phyloP scores from a whole-genome alignment of 23 tunicate species.

The Botrylloides violaceus region DNA sequence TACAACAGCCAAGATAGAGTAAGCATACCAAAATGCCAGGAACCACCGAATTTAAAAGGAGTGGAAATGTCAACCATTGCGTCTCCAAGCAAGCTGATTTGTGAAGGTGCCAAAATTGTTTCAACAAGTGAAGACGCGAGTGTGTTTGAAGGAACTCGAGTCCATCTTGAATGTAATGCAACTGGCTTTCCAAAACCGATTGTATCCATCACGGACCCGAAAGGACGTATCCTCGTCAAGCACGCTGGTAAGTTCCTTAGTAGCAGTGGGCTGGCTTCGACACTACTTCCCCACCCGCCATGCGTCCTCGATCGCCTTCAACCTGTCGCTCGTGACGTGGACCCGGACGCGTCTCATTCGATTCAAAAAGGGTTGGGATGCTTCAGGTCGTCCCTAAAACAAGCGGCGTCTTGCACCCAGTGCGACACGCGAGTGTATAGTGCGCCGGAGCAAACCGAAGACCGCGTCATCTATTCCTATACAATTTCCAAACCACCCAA shows the following conservation, averaged over 20 bases:
- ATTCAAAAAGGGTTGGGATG: too few species aligned
- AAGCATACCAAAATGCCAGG: neutral
- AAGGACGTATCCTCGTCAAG: neutral
- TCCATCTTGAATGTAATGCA: neutral
- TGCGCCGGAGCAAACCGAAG: too few species aligned
- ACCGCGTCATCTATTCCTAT: too few species aligned
- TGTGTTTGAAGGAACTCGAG: neutral
- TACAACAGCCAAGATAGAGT: neutral
- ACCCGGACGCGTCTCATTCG: too few species aligned
- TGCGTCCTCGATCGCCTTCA: too few species aligned
- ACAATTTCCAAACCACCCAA: too few species aligned
- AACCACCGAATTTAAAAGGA: neutral
- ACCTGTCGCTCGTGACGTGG: too few species aligned
- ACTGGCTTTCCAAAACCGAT: neutral
- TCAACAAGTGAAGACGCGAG: neutral
- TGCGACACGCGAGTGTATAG: too few species aligned
- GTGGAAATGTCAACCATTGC: neutral
- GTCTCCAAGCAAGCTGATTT: neutral
- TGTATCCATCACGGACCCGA: neutral
- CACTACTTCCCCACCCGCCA: too few species aligned
- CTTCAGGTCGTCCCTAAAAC: too few species aligned
- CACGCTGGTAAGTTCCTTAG: slow-evolving; percentile 1
- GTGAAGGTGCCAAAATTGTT: neutral
- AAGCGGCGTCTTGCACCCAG: too few species aligned
- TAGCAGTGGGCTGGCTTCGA: too few species aligned